Evolutionary conservation across 2,888 invertebrate genomes (phyloP).

Genomic region (Gibbula magus): DNA sequence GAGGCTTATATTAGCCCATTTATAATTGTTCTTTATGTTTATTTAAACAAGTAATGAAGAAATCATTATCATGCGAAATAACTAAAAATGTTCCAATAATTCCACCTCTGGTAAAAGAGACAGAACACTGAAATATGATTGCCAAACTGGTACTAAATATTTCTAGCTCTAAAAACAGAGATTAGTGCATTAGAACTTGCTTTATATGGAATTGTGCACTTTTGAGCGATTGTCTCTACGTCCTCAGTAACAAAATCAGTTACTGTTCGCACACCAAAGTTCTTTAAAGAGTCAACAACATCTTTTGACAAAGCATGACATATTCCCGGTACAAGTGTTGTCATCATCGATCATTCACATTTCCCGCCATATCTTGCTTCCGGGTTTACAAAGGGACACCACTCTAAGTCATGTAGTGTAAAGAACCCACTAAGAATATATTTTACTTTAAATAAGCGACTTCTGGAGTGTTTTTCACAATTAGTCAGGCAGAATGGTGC

Average conservation of each 20-base stretch:
- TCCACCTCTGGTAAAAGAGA: too few species aligned
- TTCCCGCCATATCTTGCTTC: background rate
- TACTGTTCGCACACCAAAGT: slow-evolving; percentile 47
- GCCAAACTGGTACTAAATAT: background rate
- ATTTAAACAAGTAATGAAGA: too few species aligned
- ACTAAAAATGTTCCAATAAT: too few species aligned
- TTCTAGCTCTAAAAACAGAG: background rate
- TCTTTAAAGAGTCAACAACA: slow-evolving; percentile 36
- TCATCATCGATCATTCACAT: slow-evolving; percentile 31
- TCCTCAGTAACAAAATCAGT: slow-evolving; percentile 53
- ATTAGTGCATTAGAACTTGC: slow-evolving; percentile 34
- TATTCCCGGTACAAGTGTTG: slow-evolving; percentile 36
- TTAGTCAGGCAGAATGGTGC: too few species aligned
- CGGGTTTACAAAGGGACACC: background rate
- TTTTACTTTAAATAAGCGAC: too few species aligned
- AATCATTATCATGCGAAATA: too few species aligned
- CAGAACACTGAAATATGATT: too few species aligned
- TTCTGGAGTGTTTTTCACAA: too few species aligned
- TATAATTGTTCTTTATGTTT: too few species aligned
- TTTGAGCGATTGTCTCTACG: slow-evolving; percentile 49
- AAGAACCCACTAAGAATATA: too few species aligned
- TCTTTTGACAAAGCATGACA: slow-evolving; percentile 43
- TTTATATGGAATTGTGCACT: slow-evolving; percentile 54
- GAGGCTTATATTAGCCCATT: too few species aligned
- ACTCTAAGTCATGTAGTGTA: background rate